Conservation (phyloP, 2,797 vertebrate genomes). For the Propithecus deckenii region DNA sequence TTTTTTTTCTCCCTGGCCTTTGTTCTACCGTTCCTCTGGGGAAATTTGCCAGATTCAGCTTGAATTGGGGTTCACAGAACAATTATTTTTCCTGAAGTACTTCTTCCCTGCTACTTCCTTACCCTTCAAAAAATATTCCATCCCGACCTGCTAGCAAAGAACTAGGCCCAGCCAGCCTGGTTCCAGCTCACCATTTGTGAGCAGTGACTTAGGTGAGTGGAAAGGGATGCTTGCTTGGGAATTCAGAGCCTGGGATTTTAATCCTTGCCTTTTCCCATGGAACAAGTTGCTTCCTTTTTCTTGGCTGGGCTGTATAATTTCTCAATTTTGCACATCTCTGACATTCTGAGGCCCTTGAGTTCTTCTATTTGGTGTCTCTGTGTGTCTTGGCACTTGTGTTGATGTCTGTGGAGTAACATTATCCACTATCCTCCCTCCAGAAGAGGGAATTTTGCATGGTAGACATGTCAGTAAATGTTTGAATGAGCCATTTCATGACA, state of each 20-base stretch:
- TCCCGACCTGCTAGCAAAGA: not conserved
- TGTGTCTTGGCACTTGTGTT: not conserved
- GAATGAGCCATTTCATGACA: not conserved
- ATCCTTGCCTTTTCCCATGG: not conserved
- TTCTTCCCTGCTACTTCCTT: slow-evolving; percentile 16
- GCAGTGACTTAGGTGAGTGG: not conserved
- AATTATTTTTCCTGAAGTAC: slow-evolving; percentile 18
- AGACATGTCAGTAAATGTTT: not conserved
- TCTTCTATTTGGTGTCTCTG: not conserved
- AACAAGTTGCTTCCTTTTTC: not conserved
- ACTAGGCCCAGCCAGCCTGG: not conserved
- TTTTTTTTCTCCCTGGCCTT: not conserved
- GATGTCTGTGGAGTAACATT: not conserved
- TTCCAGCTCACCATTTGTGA: not conserved
- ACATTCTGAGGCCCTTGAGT: not conserved
- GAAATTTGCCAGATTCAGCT: slow-evolving; percentile 53
- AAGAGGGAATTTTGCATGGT: not conserved
- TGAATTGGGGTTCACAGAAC: slow-evolving; percentile 4
- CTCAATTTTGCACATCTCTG: not conserved
- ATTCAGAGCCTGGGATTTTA: not conserved
- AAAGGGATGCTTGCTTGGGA: not conserved
- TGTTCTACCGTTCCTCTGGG: slow-evolving; percentile 44
- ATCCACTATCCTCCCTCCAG: not conserved
- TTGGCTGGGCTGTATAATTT: not conserved
- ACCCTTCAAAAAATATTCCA: slow-evolving; percentile 15